A percentile compares a stretch with the other conserved stretches of the same genome.
These are phyloP conservation scores for Ceratitis capitata DNA, from an alignment of 1,140 invertebrate genomes.

Conservation along the genomic window DNA sequence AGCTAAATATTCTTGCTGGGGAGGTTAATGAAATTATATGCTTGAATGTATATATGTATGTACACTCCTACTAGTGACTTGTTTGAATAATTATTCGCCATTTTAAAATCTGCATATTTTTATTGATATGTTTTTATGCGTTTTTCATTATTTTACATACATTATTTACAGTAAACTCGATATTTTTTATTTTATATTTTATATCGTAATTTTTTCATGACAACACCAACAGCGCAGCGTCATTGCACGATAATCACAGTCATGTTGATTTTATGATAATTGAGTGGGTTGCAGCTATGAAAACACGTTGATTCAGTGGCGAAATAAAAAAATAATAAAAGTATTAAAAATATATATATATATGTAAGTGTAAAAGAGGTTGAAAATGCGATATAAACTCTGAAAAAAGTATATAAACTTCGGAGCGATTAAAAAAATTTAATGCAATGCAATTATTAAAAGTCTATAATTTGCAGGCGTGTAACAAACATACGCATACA, in stretches of 20 bases:
- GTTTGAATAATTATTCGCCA: background rate
- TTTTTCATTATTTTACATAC: background rate
- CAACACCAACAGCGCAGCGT: background rate
- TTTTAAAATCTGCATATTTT: conserved; percentile 28
- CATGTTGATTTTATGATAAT: conserved; percentile 38
- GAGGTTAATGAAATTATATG: background rate
- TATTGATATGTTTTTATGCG: background rate
- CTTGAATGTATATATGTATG: background rate
- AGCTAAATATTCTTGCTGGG: background rate
- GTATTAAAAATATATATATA: background rate
- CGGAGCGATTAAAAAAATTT: conserved; percentile 7
- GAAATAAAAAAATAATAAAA: background rate
- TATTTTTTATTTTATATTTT: background rate
- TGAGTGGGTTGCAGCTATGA: conserved; percentile 32
- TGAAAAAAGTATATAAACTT: background rate
- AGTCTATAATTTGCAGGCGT: conserved; percentile 22
- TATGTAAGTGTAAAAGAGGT: background rate
- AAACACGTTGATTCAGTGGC: background rate
- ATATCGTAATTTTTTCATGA: background rate
- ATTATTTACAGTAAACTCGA: background rate
- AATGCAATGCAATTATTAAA: conserved; percentile 17
- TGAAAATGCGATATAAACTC: background rate
- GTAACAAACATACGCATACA: background rate
- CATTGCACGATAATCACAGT: conserved; percentile 11
- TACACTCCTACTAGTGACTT: background rate